Percentiles rank a stretch among this genome's conserved stretches.
These are phyloP conservation scores for Abrostola triplasia DNA, from an alignment of 2,888 invertebrate species.

Conservation along the genomic window DNA sequence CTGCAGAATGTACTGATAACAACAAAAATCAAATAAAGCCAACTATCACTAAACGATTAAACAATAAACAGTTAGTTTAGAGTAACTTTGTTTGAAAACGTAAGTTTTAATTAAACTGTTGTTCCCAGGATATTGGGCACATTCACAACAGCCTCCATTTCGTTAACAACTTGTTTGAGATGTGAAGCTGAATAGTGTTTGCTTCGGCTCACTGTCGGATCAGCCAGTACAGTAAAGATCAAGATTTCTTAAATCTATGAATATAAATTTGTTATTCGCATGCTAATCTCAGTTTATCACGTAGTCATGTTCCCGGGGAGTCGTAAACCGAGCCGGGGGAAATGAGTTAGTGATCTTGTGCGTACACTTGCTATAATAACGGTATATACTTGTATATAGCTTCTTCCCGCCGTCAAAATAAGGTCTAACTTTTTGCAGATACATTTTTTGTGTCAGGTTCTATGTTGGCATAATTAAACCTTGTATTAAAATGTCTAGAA, in stretches of 20 bases:
- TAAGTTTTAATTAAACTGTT: constrained; percentile 1
- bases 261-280: constrained; percentile 53
- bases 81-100: background rate
- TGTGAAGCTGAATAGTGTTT: constrained; percentile 11
- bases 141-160: constrained; percentile 9
- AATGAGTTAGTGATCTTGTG: constrained; percentile 23
- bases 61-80: too few relatives aligned
- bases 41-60: too few relatives aligned
- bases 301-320: constrained; percentile 27
- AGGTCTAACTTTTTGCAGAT: background rate
- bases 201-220: constrained; percentile 7
- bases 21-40: too few relatives aligned
- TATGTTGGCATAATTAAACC: too few relatives aligned
- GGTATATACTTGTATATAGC: background rate
- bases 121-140: constrained; percentile 13
- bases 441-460: background rate
- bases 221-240: constrained; percentile 19
- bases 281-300: constrained; percentile 50
- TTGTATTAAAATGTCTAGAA: too few relatives aligned
- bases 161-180: constrained; percentile 22
- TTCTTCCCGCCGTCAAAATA: background rate
- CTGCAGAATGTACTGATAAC: too few relatives aligned
- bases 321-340: constrained; percentile 39
- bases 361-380: background rate
- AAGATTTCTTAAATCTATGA: constrained; percentile 51